phyloP scores from a whole-genome alignment of 2,888 invertebrate species.

The Muschampia plurimacula region DNA sequence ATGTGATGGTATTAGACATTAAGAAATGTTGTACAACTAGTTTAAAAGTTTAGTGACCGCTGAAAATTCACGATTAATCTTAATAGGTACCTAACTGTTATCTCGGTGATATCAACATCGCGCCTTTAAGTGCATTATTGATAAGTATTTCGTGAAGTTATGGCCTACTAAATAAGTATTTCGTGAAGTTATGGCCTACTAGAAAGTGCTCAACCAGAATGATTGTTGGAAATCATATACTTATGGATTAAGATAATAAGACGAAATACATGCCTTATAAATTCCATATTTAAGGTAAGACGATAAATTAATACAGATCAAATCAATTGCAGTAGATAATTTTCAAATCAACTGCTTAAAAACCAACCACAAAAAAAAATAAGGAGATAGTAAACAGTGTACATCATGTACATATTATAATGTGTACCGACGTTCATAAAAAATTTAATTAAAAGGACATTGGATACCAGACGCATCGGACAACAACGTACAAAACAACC shows the following conservation, averaged over 20 bases:
- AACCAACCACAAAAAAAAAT: no score
- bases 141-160: no score
- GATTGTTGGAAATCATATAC: no score
- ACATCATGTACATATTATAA: not conserved
- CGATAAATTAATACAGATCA: no score
- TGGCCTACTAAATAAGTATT: not conserved
- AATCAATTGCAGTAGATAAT: no score
- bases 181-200: not conserved
- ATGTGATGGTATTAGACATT: not conserved
- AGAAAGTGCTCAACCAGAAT: no score
- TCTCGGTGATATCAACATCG: not conserved
- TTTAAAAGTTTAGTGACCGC: not conserved
- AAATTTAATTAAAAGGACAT: constrained; percentile 25
- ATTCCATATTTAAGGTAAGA: no score
- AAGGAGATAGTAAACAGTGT: not conserved
- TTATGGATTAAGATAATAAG: no score
- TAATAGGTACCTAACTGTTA: not conserved
- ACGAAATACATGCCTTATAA: no score
- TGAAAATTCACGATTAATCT: not conserved
- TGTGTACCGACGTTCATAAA: not conserved
- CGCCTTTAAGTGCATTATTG: no score
- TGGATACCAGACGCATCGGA: constrained; percentile 49
- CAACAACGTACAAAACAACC: constrained; percentile 62
- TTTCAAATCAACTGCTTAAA: no score
- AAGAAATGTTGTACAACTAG: not conserved